Base-by-base conservation (phyloP, 2,888 invertebrate species). In the Euplagia quadripunctaria region DNA sequence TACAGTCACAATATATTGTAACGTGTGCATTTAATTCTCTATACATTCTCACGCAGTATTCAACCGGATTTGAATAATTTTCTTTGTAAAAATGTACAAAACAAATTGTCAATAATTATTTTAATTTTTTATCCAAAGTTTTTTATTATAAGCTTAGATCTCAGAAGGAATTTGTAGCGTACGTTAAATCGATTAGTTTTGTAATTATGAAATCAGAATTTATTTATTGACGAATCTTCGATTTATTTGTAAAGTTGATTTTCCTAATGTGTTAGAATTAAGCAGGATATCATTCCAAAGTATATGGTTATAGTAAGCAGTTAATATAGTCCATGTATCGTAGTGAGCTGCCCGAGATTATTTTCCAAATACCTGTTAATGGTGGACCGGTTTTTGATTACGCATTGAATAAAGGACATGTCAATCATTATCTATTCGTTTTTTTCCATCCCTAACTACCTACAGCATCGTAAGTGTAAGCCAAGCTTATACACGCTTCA, bases 11-110 rank as follows among this genome's bases (percentile, higher is more conserved):
- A 82, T 75, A 74, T 74, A 81, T 72, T 81, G 75, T 84, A 76
- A 83, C 63, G 79, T 80, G 75, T 86, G 90, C 88, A 89, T 89
- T 89, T 90, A 94, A 91, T 91, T 91, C 88, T 87, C 89, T 75
- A 86, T 87, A 87, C 82, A 87, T 84, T 89, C 82, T 87, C 84
- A 85, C 85, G 80, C 91, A 93, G 91, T 93, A 92, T 91, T 92
- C 85, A 88, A 84, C 87, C 69, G 85, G 86, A 88, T 84, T 86
- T 87, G 86, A 85, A 82, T 82, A 82, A 81, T 87, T 92, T 93
- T 92, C 88, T 91, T 92, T 95, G 94, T 95, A 95, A 91, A 95
- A 95, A 94, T 95, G 95, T 95, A 95, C 92, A 95, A 94, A 93
- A 90, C 85, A 83, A 88, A 88, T 88, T 92, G 89, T 91, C 91